Evolutionary conservation across 30 jellyfish, hydroid and myxozoan species (phyloP).

Genomic region (Hydra vulgaris): DNA sequence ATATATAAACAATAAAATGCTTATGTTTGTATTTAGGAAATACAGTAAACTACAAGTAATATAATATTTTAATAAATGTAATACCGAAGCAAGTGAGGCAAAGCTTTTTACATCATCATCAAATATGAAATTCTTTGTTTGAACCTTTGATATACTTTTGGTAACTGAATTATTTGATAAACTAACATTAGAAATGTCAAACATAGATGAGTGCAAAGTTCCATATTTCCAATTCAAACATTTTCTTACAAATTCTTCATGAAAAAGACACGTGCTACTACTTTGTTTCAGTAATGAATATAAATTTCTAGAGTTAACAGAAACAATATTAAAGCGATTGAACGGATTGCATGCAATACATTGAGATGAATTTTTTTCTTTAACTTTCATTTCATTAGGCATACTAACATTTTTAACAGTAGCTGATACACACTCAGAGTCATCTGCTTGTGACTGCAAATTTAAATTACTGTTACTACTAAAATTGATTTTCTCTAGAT

Average conservation of each 20-base stretch:
- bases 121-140: not conserved
- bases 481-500: not conserved
- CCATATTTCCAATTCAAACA: not conserved
- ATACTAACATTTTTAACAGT: no score
- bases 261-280: conserved; percentile 55
- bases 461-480: not conserved
- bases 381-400: no score
- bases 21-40: no score
- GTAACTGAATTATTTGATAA: no score
- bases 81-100: not conserved
- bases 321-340: conserved; percentile 54
- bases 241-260: conserved; percentile 12
- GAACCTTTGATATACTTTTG: no score
- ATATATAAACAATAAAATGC: no score
- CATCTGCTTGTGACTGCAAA: not conserved
- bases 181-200: not conserved
- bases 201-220: not conserved
- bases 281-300: conserved; percentile 35
- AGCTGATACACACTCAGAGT: not conserved
- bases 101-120: not conserved
- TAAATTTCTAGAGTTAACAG: conserved; percentile 46
- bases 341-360: conserved; percentile 92
- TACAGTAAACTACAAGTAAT: no score
- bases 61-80: no score
- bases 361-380: not conserved